Base-by-base conservation (phyloP, 2,113 vertebrate genomes). In the Alouatta palliata region DNA sequence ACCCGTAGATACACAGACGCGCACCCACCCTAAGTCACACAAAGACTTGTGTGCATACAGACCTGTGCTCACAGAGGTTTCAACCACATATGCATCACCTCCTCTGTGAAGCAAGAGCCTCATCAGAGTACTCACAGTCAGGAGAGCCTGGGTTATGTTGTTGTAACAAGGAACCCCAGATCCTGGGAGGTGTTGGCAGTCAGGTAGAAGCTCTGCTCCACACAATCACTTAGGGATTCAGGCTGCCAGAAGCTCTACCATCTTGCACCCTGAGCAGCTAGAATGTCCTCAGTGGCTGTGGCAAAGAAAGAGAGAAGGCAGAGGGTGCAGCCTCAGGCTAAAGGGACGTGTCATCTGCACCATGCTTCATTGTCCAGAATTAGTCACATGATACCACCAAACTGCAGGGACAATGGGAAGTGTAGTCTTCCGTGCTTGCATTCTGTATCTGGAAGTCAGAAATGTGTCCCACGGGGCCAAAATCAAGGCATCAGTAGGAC, bases 71-170 rank as follows among this genome's bases (percentile, higher is more conserved):
- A 27, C 9, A n/a, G 27, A 49, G 3, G 80, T 54, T 40, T 23
- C 32, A 17, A 9, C 6, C 11, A 45, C 13, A 81, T 32, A 47
- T 13, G 3, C 0, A 1, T 7, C 40, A n/a, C 27, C 27, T 61
- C 21, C 21, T 54, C 61, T 17, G 54, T 25, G 76, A 45, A 92
- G 21, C n/a, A 77, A 91, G 73, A 27, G 56, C 35, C 54, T 58
- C 32, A 5, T 30, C 9, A 6, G 61, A 20, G 1, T 32, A 13
- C 35, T 10, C 27, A 0, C 3, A 4, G 40, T 19, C 47, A 66
- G 58, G 25, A 90, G 19, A 61, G 6, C 12, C 37, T 17, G 25
- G 11, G 75, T 35, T 23, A 49, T 0, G 8, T 2, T 45, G 40
- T 45, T 54, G 5, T 77, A 35, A 56, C 0, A 19, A 87, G 20